Evolutionary conservation across 2,113 vertebrate species (phyloP), one percentile per base, ranked within the genome.

Genomic region (Odontesthes bonariensis): DNA sequence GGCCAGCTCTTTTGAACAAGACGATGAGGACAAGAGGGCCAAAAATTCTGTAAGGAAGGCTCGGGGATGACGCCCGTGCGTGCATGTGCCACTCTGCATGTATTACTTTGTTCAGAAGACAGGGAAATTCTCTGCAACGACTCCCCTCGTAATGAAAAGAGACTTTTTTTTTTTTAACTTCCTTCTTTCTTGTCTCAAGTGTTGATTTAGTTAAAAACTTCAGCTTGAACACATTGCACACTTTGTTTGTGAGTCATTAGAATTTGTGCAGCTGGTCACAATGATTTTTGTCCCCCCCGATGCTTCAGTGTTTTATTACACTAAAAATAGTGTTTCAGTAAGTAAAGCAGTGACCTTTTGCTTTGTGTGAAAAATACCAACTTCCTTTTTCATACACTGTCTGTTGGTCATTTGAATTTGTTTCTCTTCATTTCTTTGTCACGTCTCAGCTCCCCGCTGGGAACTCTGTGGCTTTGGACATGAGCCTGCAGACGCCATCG

Each of bases 1-100:
- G 77, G 97, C 95, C 69, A 97, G 92, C 71, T 98, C 97, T 78
- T 99, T 99, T 33, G 97, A 98, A 85, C 96, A 98, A 2, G 98
- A 99, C 51, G 97, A 99, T 0, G 97, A 99, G 1, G 96, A 98
- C 44, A 98, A 97, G 94, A 90, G 90, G 82, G 84, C 92, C 51
- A 95, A 94, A 72, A 93, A 90, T 86, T 86, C 91, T 60, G 94
- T 95, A 90, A 94, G 94, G 49, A 79, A 70, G 33, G 16, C 40
- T 23, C 52, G n/a, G 27, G 13, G 16, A 54, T 66, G 4, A 38
- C 55, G 5, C 17, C 27, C 73, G 69, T 85, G n/a, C 61, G 11
- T 9, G 16, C 14, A 38, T 58, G 16, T 54, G 61, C 22, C 27
- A 70, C 27, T 47, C 46, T 65, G 10, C 33, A 8, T 67, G 42